Percentiles rank a stretch among this genome's conserved stretches.
Evolutionary conservation across 1,140 invertebrate species (phyloP).

Genomic region (Neodiprion fabricii): DNA sequence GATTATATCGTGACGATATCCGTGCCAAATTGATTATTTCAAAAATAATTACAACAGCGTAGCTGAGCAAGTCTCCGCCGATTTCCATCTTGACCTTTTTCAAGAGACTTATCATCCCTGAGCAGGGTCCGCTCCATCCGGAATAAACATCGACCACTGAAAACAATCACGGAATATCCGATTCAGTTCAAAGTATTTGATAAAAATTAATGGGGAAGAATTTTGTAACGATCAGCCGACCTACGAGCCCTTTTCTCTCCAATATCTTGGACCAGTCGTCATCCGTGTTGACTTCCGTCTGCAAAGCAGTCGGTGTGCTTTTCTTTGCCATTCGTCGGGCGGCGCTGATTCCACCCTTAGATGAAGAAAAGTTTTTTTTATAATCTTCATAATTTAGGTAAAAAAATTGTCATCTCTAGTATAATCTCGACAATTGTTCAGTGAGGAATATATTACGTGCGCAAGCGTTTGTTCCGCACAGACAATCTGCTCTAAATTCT

Average conservation of each 20-base stretch:
- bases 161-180: slow-evolving; percentile 24
- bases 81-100: slow-evolving; percentile 90
- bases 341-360: slow-evolving; percentile 40
- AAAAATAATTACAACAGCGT: slow-evolving; percentile 73
- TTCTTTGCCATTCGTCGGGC: slow-evolving; percentile 69
- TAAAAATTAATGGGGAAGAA: too few species aligned
- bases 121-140: slow-evolving; percentile 92
- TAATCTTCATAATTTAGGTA: slow-evolving; percentile 13
- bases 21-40: slow-evolving; percentile 12
- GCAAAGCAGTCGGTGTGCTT: slow-evolving; percentile 74
- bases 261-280: slow-evolving; percentile 88
- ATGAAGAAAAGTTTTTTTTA: neutral
- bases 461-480: too few species aligned
- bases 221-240: too few species aligned
- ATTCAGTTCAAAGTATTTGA: neutral
- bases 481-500: neutral
- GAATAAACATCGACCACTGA: slow-evolving; percentile 89
- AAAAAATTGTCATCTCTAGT: neutral
- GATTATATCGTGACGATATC: neutral
- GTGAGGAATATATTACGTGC: neutral
- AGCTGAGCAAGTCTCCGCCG: slow-evolving; percentile 80
- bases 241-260: slow-evolving; percentile 76
- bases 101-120: slow-evolving; percentile 84
- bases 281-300: slow-evolving; percentile 81
- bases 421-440: slow-evolving; percentile 17